Conservation (phyloP, 2,888 invertebrate species). For the Cephus spinipes region DNA sequence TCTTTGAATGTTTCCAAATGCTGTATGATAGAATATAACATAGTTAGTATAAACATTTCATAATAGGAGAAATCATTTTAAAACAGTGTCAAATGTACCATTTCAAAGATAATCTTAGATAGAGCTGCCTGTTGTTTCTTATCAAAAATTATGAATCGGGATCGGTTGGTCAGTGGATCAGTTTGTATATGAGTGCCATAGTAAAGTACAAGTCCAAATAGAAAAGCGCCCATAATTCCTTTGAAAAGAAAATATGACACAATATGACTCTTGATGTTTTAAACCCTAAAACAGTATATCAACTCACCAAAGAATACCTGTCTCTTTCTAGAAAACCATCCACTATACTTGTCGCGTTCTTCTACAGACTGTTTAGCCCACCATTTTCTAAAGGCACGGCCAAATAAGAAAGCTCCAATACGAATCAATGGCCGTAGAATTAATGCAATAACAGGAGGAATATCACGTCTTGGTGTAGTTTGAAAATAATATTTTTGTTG, state of each 20-base stretch:
- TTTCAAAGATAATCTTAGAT: slow-evolving; percentile 60
- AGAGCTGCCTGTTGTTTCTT: slow-evolving; percentile 64
- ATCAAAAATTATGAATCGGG: slow-evolving; percentile 69
- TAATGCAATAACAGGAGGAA: slow-evolving; percentile 52
- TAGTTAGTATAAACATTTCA: background rate
- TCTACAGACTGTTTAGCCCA: slow-evolving; percentile 62
- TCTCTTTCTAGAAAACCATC: slow-evolving; percentile 36
- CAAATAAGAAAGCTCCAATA: slow-evolving; percentile 57
- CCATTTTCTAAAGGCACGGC: slow-evolving; percentile 64
- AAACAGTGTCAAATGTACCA: slow-evolving; percentile 25
- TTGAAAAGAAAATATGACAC: slow-evolving; percentile 15
- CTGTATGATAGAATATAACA: slow-evolving; percentile 38
- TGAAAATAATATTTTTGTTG: slow-evolving; percentile 39
- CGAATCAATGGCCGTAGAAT: slow-evolving; percentile 54
- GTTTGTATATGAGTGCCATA: slow-evolving; percentile 66
- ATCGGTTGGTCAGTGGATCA: slow-evolving; percentile 69
- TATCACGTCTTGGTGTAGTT: slow-evolving; percentile 45
- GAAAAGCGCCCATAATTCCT: slow-evolving; percentile 45
- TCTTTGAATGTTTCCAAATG: slow-evolving; percentile 55
- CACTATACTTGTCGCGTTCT: slow-evolving; percentile 49
- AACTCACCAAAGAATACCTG: slow-evolving; percentile 23
- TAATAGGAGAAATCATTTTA: background rate
- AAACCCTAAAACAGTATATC: background rate
- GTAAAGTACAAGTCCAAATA: slow-evolving; percentile 41
- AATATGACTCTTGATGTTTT: background rate